Conservation (phyloP, 2,888 invertebrate species). For the Erebia palarica region DNA sequence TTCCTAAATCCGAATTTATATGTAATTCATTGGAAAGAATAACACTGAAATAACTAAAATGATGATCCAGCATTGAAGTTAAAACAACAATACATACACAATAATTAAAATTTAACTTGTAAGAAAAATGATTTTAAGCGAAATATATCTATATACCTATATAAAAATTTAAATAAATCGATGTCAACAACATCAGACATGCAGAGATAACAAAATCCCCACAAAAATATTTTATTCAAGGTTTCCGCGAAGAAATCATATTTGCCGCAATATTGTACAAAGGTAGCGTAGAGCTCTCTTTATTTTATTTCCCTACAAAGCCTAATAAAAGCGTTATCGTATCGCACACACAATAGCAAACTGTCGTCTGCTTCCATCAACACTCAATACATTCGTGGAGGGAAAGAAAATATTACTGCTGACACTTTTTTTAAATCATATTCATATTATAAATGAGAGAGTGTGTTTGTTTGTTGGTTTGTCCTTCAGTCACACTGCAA, state of each 20-base stretch:
- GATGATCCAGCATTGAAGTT: no score
- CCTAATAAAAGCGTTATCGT: slow-evolving; percentile 78
- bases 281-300: slow-evolving; percentile 35
- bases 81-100: no score
- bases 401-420: slow-evolving; percentile 35
- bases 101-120: no score
- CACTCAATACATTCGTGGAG: slow-evolving; percentile 50
- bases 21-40: no score
- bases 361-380: slow-evolving; percentile 74
- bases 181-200: neutral
- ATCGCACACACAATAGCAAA: slow-evolving; percentile 69
- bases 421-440: slow-evolving; percentile 7
- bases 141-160: no score
- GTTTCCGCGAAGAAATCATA: slow-evolving; percentile 30
- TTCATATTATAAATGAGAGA: no score
- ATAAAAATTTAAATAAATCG: neutral
- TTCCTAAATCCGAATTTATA: no score
- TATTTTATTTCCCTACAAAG: slow-evolving; percentile 51
- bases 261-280: slow-evolving; percentile 38
- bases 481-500: no score
- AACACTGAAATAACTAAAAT: no score
- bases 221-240: neutral
- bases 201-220: neutral
- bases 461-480: no score
- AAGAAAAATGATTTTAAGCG: no score